Conservation (phyloP, 2,797 vertebrate species). For the Oreonectes daqikongensis region DNA sequence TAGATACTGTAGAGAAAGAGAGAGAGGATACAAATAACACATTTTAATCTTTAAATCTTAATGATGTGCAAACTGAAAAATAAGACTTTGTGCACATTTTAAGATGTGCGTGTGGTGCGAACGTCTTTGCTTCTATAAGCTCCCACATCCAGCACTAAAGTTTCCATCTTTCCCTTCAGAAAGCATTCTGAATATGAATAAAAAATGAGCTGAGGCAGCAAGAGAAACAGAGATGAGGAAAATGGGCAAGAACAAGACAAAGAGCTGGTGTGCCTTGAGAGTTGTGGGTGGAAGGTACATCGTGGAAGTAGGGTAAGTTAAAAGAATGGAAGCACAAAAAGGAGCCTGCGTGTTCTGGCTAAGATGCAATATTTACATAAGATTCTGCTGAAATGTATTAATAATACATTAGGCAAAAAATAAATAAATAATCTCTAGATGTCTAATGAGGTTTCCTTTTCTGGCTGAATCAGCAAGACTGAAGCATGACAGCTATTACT, state of each 20-base stretch:
- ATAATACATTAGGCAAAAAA: not conserved
- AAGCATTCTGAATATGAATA: slow-evolving; percentile 74
- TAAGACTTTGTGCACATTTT: too few relatives aligned
- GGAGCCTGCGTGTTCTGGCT: not conserved
- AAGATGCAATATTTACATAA: not conserved
- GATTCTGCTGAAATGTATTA: not conserved
- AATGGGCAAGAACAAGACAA: slow-evolving; percentile 23
- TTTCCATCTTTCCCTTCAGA: slow-evolving; percentile 55
- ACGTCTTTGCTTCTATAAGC: slow-evolving; percentile 59
- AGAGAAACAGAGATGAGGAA: slow-evolving; percentile 27
- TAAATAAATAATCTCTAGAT: slow-evolving; percentile 3
- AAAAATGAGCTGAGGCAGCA: slow-evolving; percentile 70
- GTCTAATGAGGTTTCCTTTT: slow-evolving; percentile 6
- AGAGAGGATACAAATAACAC: not conserved
- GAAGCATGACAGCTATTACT: not conserved
- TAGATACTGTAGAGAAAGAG: not conserved
- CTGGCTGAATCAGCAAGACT: not conserved
- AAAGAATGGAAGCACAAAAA: slow-evolving; percentile 18
- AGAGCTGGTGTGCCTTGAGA: slow-evolving; percentile 30
- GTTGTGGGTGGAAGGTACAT: slow-evolving; percentile 37
- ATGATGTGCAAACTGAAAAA: not conserved
- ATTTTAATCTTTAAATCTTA: not conserved
- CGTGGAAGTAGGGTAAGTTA: slow-evolving; percentile 12
- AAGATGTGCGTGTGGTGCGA: slow-evolving; percentile 56
- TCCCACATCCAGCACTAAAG: slow-evolving; percentile 59